Base-by-base conservation (phyloP, 1,140 invertebrate species). In the Phocides pigmalion region DNA sequence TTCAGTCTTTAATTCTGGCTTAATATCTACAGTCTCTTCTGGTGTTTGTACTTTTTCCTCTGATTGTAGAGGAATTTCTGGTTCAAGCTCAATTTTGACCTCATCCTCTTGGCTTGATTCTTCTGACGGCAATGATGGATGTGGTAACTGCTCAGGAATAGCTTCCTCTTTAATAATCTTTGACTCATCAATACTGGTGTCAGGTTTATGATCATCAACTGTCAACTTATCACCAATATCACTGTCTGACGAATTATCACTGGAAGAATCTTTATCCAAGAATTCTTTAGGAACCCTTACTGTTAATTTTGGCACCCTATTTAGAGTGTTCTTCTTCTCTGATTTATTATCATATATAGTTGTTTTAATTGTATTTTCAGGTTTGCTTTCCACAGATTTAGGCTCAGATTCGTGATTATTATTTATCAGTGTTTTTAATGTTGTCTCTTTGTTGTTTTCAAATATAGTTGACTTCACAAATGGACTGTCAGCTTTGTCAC, bases 191-290 rank as follows among this genome's bases (percentile, higher is more conserved):
- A 93, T 86, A 3, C 44, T 62, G 6, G 28, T 61, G 17, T 49
- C 44, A 39, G 44, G 58, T 25, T 61, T 61, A 61, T 46, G 19
- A 35, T 83, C 81, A 76, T 89, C 92, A 72, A 93, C 87, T 35
- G 90, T 92, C 44, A 92, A 71, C 73, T 93, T 94, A 42, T 94
- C 93, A 87, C 93, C 93, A 56, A 89, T 88, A 83, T 94, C 93
- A 88, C 93, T 94, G 62, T 93, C 92, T 63, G 87, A 92, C 63
- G 91, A 91, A 63, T 91, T 87, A 70, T 92, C 91, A 84, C 84
- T 91, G 59, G 91, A 92, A 20, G 92, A 92, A 72, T 91, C 89
- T 73, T 91, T 90, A 54, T 92, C 91, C 50, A 87, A 70, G 62
- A 91, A 84, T 69, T 91, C 84, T 79, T 92, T 92, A 61, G 90